These are phyloP conservation scores for Pemphredon lugubris DNA, from an alignment of 2,888 invertebrate species.

Conservation along the genomic window DNA sequence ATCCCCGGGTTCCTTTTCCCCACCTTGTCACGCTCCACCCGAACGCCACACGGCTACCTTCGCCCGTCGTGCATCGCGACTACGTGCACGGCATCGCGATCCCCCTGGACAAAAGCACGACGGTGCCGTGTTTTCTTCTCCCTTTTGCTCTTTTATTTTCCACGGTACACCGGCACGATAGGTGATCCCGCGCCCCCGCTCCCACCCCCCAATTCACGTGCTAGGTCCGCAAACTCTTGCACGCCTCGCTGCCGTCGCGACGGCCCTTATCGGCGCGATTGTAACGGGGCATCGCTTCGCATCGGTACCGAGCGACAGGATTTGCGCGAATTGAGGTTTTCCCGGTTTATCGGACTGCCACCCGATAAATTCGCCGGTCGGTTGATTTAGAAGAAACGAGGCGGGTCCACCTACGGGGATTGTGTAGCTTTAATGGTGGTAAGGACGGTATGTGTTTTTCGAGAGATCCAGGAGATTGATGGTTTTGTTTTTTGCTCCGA, in stretches of 20 bases:
- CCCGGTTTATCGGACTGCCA: background rate
- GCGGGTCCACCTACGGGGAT: too few relatives aligned
- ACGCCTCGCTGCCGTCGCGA: background rate
- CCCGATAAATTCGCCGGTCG: background rate
- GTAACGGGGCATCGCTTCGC: too few relatives aligned
- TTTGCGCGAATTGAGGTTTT: background rate
- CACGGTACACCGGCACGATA: conserved; percentile 48
- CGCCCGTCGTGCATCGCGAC: conserved; percentile 56
- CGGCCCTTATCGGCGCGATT: conserved; percentile 20
- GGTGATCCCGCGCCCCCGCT: conserved; percentile 23
- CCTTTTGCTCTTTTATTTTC: conserved; percentile 59
- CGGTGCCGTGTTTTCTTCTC: conserved; percentile 14
- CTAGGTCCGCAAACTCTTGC: background rate
- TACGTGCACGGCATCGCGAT: conserved; percentile 65
- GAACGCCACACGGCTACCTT: conserved; percentile 4
- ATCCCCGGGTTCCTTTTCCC: conserved; percentile 14
- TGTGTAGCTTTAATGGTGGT: too few relatives aligned
- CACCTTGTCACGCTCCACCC: background rate
- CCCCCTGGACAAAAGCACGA: conserved; percentile 56
- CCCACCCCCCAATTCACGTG: too few relatives aligned
- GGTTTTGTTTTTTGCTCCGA: too few relatives aligned
- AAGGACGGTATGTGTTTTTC: too few relatives aligned
- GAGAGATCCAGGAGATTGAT: too few relatives aligned
- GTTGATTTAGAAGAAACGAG: too few relatives aligned
- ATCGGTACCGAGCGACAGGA: background rate